Evolutionary conservation across 2,113 vertebrate species (phyloP).

Genomic region (Cinclus mexicanus): DNA sequence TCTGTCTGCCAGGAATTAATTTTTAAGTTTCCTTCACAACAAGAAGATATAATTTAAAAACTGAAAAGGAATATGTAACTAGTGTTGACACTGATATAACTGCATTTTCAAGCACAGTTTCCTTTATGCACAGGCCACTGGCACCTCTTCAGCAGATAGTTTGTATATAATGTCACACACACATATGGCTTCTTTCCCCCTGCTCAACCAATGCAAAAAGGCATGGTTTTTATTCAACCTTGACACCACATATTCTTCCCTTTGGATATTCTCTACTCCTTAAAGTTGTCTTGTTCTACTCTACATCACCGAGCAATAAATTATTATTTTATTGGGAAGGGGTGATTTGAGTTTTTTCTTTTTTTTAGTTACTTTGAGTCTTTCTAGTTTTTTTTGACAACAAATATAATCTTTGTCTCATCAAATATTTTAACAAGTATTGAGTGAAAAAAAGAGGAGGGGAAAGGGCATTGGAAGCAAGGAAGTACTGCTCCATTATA

Average conservation of each 20-base stretch:
- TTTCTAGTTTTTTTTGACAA: background rate
- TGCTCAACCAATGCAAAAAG: background rate
- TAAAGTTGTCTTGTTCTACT: background rate
- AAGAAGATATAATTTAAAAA: background rate
- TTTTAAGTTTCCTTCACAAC: constrained; percentile 3
- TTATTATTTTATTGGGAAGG: background rate
- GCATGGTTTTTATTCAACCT: background rate
- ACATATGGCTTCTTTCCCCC: background rate
- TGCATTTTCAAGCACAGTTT: background rate
- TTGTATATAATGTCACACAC: background rate
- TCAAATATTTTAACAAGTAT: background rate
- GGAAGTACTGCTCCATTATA: background rate
- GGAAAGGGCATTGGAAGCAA: background rate
- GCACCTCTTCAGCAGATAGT: background rate
- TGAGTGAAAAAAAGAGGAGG: background rate
- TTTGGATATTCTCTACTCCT: background rate
- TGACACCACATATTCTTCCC: background rate
- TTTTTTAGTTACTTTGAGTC: background rate
- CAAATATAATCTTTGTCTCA: background rate
- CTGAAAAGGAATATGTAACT: background rate
- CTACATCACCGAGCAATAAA: background rate
- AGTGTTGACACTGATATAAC: background rate
- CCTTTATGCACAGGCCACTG: background rate
- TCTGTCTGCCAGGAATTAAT: constrained; percentile 20
- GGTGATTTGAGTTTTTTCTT: background rate